These are phyloP conservation scores for Drosophila antonietae DNA, from an alignment of 2,888 invertebrate genomes.

Conservation along the genomic window DNA sequence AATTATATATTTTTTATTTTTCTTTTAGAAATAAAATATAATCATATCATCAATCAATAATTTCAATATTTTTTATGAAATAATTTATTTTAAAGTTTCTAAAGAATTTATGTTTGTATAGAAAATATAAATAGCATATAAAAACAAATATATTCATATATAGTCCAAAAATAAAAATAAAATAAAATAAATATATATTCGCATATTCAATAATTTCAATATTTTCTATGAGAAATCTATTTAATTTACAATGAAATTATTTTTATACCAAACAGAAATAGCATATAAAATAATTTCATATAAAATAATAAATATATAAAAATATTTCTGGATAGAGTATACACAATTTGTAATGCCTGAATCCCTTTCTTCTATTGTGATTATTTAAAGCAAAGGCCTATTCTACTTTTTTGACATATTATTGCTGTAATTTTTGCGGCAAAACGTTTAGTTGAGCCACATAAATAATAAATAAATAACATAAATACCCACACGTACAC, in stretches of 20 bases:
- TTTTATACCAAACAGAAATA: too few species aligned
- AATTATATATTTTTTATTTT: too few species aligned
- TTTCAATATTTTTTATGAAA: too few species aligned
- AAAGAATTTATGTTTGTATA: too few species aligned
- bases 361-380: constrained; percentile 6
- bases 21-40: too few species aligned
- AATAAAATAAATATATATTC: neutral
- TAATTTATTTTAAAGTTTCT: too few species aligned
- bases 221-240: too few species aligned
- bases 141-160: neutral
- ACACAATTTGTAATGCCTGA: neutral
- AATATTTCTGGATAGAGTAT: constrained; percentile 40
- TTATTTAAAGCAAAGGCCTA: constrained; percentile 60
- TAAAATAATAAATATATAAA: neutral
- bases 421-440: constrained; percentile 75
- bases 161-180: too few species aligned
- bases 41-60: too few species aligned
- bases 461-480: constrained; percentile 75
- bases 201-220: neutral
- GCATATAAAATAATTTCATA: neutral
- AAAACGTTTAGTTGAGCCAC: constrained; percentile 80
- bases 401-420: constrained; percentile 72
- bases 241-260: too few species aligned
- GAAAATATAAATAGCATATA: neutral
- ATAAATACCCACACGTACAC: constrained; percentile 21